These are phyloP conservation scores for Stegostoma tigrinum DNA, from an alignment of 2,113 vertebrate genomes.

Conservation along the genomic window DNA sequence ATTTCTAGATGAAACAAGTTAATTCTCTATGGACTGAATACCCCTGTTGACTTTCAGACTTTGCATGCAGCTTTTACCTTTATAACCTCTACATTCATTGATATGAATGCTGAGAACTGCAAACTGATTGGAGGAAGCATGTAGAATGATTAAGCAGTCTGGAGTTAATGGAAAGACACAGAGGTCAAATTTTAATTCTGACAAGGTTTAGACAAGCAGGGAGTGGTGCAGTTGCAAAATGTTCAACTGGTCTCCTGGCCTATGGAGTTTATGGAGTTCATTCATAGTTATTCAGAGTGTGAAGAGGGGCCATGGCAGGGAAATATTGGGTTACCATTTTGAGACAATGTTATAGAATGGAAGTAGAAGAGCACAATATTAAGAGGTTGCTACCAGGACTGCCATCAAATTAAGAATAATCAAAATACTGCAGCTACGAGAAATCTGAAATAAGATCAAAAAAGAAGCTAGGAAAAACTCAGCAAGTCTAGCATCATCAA, in stretches of 20 bases:
- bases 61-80: neutral
- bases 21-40: neutral
- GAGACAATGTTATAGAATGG: neutral
- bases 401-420: too few relatives aligned
- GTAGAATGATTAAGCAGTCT: neutral
- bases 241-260: neutral
- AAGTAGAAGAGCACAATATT: neutral
- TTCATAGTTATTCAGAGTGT: neutral
- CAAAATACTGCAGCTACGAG: too few relatives aligned
- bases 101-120: neutral
- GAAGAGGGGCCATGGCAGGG: neutral
- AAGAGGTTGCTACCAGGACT: too few relatives aligned
- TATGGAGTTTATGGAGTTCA: neutral
- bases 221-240: neutral
- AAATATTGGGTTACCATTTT: neutral
- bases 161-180: neutral
- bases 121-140: neutral
- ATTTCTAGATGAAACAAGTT: neutral
- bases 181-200: neutral
- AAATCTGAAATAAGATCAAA: too few relatives aligned
- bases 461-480: too few relatives aligned
- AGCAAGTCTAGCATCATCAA: too few relatives aligned
- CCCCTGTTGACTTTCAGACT: conserved; percentile 22
- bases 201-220: neutral
- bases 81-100: neutral